A percentile compares a stretch with the other conserved stretches of the same genome.
These are phyloP conservation scores for Nautilus pompilius DNA, from an alignment of 1,140 invertebrate genomes.

Conservation along the genomic window DNA sequence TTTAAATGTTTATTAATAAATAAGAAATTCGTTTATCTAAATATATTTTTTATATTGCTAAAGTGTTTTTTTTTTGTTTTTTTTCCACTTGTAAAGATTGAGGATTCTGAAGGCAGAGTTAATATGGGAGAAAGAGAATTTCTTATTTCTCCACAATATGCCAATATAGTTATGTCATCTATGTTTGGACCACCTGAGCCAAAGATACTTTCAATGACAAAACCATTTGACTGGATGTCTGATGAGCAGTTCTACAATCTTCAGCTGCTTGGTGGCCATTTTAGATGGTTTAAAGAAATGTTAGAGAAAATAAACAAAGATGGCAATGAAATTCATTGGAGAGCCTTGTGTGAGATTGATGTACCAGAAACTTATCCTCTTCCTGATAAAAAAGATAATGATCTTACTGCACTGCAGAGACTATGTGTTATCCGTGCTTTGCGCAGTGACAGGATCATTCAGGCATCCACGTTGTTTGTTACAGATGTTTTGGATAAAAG, in stretches of 20 bases:
- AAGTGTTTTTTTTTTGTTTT: conserved; percentile 4
- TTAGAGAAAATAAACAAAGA: conserved; percentile 54
- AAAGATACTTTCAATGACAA: conserved; percentile 46
- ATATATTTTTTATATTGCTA: no score
- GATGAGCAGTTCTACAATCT: conserved; percentile 56
- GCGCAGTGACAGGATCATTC: conserved; percentile 48
- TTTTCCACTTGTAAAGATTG: conserved; percentile 35
- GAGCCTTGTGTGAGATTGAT: conserved; percentile 52
- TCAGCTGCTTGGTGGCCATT: conserved; percentile 42
- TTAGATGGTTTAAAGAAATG: conserved; percentile 41
- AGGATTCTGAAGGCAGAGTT: conserved; percentile 41
- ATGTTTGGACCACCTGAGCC: conserved; percentile 27
- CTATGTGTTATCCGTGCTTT: conserved; percentile 50
- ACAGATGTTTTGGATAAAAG: conserved; percentile 48
- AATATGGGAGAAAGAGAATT: conserved; percentile 50
- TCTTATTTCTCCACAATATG: conserved; percentile 50
- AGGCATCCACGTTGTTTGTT: conserved; percentile 46
- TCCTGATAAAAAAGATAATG: conserved; percentile 52
- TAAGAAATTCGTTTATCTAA: no score
- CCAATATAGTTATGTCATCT: no score
- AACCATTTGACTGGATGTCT: conserved; percentile 57
- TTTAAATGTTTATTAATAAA: no score
- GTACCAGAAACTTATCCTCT: conserved; percentile 44
- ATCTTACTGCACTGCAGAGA: conserved; percentile 45
- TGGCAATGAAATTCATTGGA: conserved; percentile 54